These are phyloP conservation scores for Rafetus swinhoei DNA, from an alignment of 2,113 vertebrate genomes.

Conservation along the genomic window DNA sequence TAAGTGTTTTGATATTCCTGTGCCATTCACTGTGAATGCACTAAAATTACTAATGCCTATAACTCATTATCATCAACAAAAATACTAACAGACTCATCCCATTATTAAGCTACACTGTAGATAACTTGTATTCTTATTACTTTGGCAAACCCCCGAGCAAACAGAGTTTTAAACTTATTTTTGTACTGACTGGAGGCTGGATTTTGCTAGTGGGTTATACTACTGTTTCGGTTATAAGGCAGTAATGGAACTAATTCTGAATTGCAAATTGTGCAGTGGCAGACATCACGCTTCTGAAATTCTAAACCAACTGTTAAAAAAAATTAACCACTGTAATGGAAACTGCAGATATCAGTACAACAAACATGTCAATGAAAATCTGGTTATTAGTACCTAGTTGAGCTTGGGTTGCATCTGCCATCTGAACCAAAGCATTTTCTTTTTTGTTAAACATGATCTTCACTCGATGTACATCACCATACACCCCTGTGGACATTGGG, in stretches of 20 bases:
- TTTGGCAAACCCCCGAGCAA: not conserved
- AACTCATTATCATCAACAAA: not conserved
- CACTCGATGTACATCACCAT: slow-evolving; percentile 89
- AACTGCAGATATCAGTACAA: not conserved
- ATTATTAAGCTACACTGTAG: not conserved
- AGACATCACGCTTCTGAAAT: too few species aligned
- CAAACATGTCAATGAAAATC: not conserved
- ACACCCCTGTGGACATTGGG: slow-evolving; percentile 79
- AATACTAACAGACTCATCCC: not conserved
- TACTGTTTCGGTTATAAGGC: not conserved
- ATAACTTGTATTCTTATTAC: not conserved
- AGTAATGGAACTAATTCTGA: not conserved
- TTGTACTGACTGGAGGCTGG: not conserved
- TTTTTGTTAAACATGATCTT: slow-evolving; percentile 92
- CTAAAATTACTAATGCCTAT: not conserved
- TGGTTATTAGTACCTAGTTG: slow-evolving; percentile 80
- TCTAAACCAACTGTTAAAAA: not conserved
- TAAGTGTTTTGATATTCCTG: not conserved
- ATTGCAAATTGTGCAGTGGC: not conserved
- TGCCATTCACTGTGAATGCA: not conserved
- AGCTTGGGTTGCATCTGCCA: slow-evolving; percentile 88
- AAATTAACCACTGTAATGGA: not conserved
- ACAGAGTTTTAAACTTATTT: not conserved
- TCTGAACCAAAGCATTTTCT: slow-evolving; percentile 89
- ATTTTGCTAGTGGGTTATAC: not conserved